Percentiles rank a stretch among this genome's conserved stretches.
phyloP scores from a whole-genome alignment of 2,797 vertebrate genomes.

The Coendou prehensilis region DNA sequence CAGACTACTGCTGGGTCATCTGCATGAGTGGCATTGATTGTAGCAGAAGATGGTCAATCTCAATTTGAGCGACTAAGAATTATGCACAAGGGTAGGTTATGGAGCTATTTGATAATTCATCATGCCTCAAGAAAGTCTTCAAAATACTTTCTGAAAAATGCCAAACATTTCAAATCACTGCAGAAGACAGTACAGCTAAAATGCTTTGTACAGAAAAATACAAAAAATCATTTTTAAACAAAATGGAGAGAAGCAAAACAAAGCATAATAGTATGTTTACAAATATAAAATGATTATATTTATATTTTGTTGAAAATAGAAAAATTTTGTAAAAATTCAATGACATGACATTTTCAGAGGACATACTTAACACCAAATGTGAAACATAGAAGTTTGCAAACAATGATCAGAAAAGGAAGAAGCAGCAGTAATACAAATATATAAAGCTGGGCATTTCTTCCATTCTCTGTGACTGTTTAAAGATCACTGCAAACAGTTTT shows the following conservation, averaged over 20 bases:
- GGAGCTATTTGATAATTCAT: background rate
- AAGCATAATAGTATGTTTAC: background rate
- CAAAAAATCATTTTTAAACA: background rate
- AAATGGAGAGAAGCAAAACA: background rate
- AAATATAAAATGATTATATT: constrained; percentile 32
- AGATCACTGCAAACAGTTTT: background rate
- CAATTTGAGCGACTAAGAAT: background rate
- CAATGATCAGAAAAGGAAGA: background rate
- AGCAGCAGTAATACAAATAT: background rate
- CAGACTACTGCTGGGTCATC: background rate
- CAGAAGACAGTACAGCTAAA: background rate
- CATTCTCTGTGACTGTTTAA: background rate
- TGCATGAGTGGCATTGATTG: background rate
- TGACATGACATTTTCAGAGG: background rate
- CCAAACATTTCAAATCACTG: background rate
- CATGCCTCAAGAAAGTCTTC: background rate
- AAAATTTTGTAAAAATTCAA: background rate
- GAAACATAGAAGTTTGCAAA: background rate
- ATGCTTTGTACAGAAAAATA: background rate
- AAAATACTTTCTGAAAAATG: background rate
- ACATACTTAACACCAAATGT: background rate
- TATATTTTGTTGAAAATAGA: background rate
- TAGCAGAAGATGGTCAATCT: background rate
- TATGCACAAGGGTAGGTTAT: background rate
- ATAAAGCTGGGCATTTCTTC: background rate